Evolutionary conservation across 2,888 invertebrate genomes (phyloP).

Genomic region (Megalurothrips usitatus): DNA sequence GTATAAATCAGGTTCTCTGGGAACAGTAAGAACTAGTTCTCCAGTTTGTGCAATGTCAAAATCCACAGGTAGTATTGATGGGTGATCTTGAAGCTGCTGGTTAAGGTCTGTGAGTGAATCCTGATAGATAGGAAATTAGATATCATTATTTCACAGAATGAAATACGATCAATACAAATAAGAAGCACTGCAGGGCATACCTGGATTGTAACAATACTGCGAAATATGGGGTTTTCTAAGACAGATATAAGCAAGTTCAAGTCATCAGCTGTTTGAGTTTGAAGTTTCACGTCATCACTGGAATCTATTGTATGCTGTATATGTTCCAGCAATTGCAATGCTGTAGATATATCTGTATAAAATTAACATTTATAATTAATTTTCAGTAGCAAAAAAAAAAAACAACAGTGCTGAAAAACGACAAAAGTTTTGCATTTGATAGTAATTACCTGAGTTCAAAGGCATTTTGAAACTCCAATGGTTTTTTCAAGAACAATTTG

Average conservation of each 20-base stretch:
- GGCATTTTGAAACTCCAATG: background rate
- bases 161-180: background rate
- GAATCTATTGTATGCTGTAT: slow-evolving; percentile 82
- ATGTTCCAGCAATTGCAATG: slow-evolving; percentile 81
- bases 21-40: slow-evolving; percentile 62
- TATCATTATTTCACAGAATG: slow-evolving; percentile 9
- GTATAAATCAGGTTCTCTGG: slow-evolving; percentile 46
- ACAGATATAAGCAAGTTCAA: slow-evolving; percentile 40
- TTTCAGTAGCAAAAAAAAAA: background rate
- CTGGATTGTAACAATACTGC: slow-evolving; percentile 77
- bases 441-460: background rate
- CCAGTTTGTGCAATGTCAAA: slow-evolving; percentile 82
- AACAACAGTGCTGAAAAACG: background rate
- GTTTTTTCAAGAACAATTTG: background rate
- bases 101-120: slow-evolving; percentile 85
- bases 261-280: slow-evolving; percentile 53
- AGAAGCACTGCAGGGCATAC: slow-evolving; percentile 38
- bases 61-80: slow-evolving; percentile 86
- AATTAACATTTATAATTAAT: background rate
- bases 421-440: background rate
- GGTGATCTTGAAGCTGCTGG: slow-evolving; percentile 81
- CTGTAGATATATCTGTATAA: slow-evolving; percentile 74
- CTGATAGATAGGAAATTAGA: slow-evolving; percentile 50
- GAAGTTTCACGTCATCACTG: slow-evolving; percentile 75
- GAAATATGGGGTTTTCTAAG: slow-evolving; percentile 83